Evolutionary conservation across 2,888 invertebrate genomes (phyloP).

Genomic region (Anarsia innoxiella): DNA sequence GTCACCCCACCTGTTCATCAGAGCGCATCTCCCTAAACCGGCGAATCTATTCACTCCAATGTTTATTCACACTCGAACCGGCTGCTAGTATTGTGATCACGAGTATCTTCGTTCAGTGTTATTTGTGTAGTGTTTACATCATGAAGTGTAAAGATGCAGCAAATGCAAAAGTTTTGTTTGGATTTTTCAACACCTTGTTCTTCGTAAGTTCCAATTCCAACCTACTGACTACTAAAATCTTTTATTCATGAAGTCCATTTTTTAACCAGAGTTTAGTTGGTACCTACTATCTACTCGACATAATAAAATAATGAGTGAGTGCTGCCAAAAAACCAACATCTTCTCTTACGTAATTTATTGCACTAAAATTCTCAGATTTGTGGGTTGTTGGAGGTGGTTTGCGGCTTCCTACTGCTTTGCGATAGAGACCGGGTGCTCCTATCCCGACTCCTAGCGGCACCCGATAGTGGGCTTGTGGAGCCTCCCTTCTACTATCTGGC

Average conservation of each 20-base stretch:
- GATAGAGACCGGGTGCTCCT: slow-evolving; percentile 82
- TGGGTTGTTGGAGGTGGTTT: slow-evolving; percentile 81
- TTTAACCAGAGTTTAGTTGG: no score
- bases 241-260: no score
- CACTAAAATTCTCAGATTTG: slow-evolving; percentile 73
- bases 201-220: no score
- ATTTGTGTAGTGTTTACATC: slow-evolving; percentile 13
- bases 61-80: slow-evolving; percentile 52
- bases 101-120: slow-evolving; percentile 1
- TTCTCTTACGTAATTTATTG: no score
- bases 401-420: slow-evolving; percentile 82
- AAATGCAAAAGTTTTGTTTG: slow-evolving; percentile 79
- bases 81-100: slow-evolving; percentile 12
- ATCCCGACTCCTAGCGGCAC: slow-evolving; percentile 80
- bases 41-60: slow-evolving; percentile 62
- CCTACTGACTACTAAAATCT: no score
- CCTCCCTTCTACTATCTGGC: slow-evolving; percentile 86
- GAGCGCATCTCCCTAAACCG: slow-evolving; percentile 73
- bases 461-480: slow-evolving; percentile 77
- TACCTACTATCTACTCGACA: no score
- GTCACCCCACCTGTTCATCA: slow-evolving; percentile 72
- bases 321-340: no score
- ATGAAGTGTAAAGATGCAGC: slow-evolving; percentile 60
- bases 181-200: slow-evolving; percentile 79
- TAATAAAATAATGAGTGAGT: no score